Evolutionary conservation across 2,888 invertebrate species (phyloP), one percentile per base, ranked within the genome.

Genomic region (Dyspetes luteomarginatus): DNA sequence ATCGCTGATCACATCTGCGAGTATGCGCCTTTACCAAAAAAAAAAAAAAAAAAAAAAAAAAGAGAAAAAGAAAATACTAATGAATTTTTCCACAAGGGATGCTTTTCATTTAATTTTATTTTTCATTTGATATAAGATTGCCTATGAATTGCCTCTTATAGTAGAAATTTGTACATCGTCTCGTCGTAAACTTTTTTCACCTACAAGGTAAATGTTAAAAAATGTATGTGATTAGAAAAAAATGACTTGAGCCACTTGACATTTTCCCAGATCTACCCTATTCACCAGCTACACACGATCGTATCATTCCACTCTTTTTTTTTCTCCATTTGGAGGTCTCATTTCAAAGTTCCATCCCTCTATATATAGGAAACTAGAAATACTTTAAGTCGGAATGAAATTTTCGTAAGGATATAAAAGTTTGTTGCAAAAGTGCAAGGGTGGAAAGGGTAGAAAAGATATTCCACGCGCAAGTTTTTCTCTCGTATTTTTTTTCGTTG

Each of bases 331-430:
- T 43, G 52, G 82, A 82, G 80, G 76, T 85, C 87, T 89, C 86
- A 86, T 88, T 89, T 89, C 82, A 86, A 88, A 88, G 84, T 88
- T 89, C 88, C 83, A 84, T 86, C 87, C n/a, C n/a, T n/a, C n/a
- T n/a, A 83, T 85, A 87, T 58, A 88, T 58, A 88, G 89, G 89
- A 89, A 89, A 87, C 87, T 88, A 87, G 87, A 89, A 92, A 92
- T 89, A 90, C 87, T 91, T 91, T 89, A 91, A 92, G 88, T 90
- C 86, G 87, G 89, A 91, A 91, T 91, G 89, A 91, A 91, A 92
- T 91, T 89, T 88, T 89, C 87, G 87, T 88, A 88, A 89, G 83
- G 81, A 82, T 81, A 22, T 60, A 22, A 43, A 48, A 67, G 50
- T 19, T 67, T 58, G 36, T 41, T 64, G 55, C 64, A 73, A 36